Evolutionary conservation across 2,113 vertebrate species (phyloP), one percentile per base, ranked within the genome.

Genomic region (Sinocyclocheilus anshuiensis): DNA sequence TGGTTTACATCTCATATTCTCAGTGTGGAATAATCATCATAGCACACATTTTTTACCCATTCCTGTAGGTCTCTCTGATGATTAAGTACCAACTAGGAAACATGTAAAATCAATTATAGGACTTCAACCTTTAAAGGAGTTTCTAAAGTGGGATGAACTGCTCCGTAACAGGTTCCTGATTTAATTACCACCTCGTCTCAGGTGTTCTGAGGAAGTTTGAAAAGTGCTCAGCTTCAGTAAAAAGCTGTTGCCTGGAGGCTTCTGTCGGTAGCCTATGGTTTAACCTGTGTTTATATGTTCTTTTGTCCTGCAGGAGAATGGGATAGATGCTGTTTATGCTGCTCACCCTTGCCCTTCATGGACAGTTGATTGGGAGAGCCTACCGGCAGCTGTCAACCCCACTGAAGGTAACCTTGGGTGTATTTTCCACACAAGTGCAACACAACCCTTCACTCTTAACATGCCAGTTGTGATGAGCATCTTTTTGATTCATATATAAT

Each of bases 341-440:
- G 92, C 95, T 61, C 97, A 99, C 92, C 98, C 98, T 0, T 96
- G 93, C 88, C 96, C 97, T 72, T 83, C 10, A 29, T 97, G 96
- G 96, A 95, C 94, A 1, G 90, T 99, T 86, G 96, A 97, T 4
- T 99, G 98, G 98, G 93, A 94, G 65, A 92, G 22, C 86, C 93
- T 99, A 61, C 98, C 98, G 79, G 90, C 90, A 85, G 96, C 97
- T 18, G 97, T 97, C 89, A 97, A 92, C 92, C 98, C 98, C 86
- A 96, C 95, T 83, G 97, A 99, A 96, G 98, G 98, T 98, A 92
- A 95, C 92, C 94, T 95, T 94, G 84, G 88, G 87, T 4, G 87
- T 77, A n/a, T 77, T 55, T 79, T 13, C 39, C 10, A 80, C 13
- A 50, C 42, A 9, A 48, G 7, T 48, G 11, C 18, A 22, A n/a